Base-by-base conservation (phyloP, 2,888 invertebrate genomes). In the Drosophila longiperda region DNA sequence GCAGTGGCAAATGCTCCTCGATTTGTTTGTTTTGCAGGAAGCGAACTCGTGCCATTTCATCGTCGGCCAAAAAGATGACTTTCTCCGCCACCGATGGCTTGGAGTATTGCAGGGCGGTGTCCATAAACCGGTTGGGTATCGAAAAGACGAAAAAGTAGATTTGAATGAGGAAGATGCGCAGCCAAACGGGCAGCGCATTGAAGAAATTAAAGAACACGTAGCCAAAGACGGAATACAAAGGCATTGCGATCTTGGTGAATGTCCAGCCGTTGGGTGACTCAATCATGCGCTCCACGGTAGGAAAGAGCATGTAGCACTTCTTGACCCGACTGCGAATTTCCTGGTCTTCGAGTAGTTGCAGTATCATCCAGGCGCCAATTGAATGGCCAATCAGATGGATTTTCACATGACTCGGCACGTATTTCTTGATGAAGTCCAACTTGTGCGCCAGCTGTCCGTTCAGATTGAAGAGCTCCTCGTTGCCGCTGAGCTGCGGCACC, bases 321-420 rank as follows among this genome's bases (percentile, higher is more conserved):
- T 93, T 92, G 40, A 96, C 91, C 82, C 94, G 94, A 34, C 93
- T 86, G 83, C 94, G 92, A 85, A 96, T 92, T 36, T 93, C 91
- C 7, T 85, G 93, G 75, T 95, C 93, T 78, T 96, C 94, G 34
- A 97, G 90, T 57, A 97, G 91, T 90, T 98, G 96, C 66, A 98
- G 91, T 73, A 96, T 94, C 89, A 98, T 95, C 95, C 98, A 97
- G 61, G 96, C 95, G 5, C 99, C 99, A 89, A 98, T 97, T 0
- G 98, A 98, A 94, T 99, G 98, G 2, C 97, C 98, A 81, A 98
- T 94, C 45, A 98, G 93, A 92, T 97, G 96, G 48, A 99, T 92
- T 91, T 94, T 96, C n/a, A 96, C 95, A 88, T 95, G 94, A 75
- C 94, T 92, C 63, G 97, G 96, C 75, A 98, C 94, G 90, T 95